These are phyloP conservation scores for Cynopterus sphinx DNA, from an alignment of 2,797 vertebrate genomes.

Conservation along the genomic window DNA sequence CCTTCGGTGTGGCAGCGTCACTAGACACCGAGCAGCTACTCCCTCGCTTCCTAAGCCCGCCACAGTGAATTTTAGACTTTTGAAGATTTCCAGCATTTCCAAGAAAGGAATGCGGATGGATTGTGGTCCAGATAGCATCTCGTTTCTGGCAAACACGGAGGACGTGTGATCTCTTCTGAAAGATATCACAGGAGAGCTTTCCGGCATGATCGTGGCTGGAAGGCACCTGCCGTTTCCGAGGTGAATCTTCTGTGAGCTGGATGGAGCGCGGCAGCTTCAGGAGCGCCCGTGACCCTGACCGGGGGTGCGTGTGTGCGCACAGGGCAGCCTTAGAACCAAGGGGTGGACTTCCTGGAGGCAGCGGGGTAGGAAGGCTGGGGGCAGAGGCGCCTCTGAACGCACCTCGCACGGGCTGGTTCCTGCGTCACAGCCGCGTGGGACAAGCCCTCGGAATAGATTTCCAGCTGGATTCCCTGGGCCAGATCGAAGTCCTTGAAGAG, in stretches of 20 bases:
- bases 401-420: background rate
- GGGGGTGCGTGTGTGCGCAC: too few species aligned
- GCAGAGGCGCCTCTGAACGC: background rate
- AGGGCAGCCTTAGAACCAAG: background rate
- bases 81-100: background rate
- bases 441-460: slow-evolving; percentile 44
- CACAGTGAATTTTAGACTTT: background rate
- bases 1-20: background rate
- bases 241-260: accelerated
- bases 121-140: background rate
- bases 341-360: background rate
- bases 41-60: background rate
- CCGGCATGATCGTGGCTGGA: too few species aligned
- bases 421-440: slow-evolving; percentile 25
- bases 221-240: background rate
- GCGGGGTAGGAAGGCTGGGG: background rate
- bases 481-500: background rate
- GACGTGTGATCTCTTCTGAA: background rate
- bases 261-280: background rate
- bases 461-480: slow-evolving; percentile 45
- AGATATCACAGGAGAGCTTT: accelerated
- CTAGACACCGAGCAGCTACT: background rate
- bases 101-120: background rate
- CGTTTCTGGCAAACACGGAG: background rate
- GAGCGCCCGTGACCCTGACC: accelerated